These are phyloP conservation scores for Esox niger DNA, from an alignment of 2,113 vertebrate genomes.

Conservation along the genomic window DNA sequence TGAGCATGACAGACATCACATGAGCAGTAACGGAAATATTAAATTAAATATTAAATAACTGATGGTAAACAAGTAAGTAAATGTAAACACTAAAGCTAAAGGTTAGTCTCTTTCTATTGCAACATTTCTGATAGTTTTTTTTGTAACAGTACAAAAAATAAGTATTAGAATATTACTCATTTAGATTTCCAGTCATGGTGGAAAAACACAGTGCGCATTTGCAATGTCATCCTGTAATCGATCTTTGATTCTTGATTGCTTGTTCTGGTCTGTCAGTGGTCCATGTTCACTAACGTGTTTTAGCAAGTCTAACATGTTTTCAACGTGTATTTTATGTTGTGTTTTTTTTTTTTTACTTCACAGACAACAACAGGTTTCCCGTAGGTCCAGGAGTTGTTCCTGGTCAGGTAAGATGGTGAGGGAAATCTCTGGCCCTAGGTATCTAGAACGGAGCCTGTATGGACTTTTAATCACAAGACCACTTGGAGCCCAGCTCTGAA, in stretches of 20 bases:
- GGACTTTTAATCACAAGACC: no score
- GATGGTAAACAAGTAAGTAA: conserved; percentile 81
- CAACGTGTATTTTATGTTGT: no score
- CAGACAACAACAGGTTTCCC: conserved; percentile 18
- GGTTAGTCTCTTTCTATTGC: conserved; percentile 87
- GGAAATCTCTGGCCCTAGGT: no score
- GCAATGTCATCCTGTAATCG: conserved; percentile 58
- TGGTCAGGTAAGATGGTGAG: no score
- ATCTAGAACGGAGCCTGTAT: no score
- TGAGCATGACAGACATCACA: conserved; percentile 91
- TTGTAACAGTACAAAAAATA: conserved; percentile 90
- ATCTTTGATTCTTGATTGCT: conserved; percentile 54
- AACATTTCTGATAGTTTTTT: conserved; percentile 96
- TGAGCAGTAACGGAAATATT: conserved; percentile 96
- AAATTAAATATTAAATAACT: conserved; percentile 99
- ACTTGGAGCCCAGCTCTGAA: conserved; percentile 12
- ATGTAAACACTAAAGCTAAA: conserved; percentile 97
- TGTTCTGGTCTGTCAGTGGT: conserved; percentile 55
- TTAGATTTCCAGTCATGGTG: conserved; percentile 85
- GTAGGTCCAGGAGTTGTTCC: conserved; percentile 22
- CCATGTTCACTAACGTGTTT: conserved; percentile 36
- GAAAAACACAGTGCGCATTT: conserved; percentile 85
- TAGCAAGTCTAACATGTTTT: no score
- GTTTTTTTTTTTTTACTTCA: conserved; percentile 24
- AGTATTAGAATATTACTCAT: conserved; percentile 81